Evolutionary conservation across 2,888 invertebrate genomes (phyloP), one percentile per base, ranked within the genome.

Genomic region (Drosophila nr. perissopoda): DNA sequence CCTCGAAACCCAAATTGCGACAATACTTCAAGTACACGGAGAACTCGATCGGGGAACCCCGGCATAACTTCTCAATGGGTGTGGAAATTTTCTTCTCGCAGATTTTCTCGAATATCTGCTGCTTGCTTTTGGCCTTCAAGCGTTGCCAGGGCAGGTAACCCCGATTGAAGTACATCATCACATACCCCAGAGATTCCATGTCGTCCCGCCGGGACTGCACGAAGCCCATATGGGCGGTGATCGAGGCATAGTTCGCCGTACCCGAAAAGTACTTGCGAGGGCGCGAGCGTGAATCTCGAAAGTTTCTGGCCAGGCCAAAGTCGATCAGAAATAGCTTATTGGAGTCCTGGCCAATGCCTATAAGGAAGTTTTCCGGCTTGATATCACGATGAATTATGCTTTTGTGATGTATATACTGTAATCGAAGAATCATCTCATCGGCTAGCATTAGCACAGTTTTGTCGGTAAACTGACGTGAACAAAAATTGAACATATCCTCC

Each of bases 281-380:
- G 10, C 0, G 2, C n/a, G n/a, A n/a, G 4, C n/a, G 0, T n/a
- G 40, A 11, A n/a, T n/a, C 2, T n/a, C 0, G 4, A 11, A n/a
- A 40, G 21, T 4, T 13, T 46, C 18, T 34, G 33, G 33, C 25
- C 25, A 53, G 10, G 1, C 53, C 34, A 34, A 53, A 34, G 21
- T 34, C 53, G 34, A 53, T 18, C 6, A 53, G 18, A 16, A 7
- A 53, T 18, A 53, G 25, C 34, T 1, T 34, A 3, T 34, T 36
- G 34, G 8, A 10, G 10, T 27, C 16, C 18, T 18, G 10, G 5
- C 6, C 34, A 53, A 10, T 25, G 33, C 34, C 34, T 25, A 53
- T 10, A 53, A 53, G 18, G 18, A 49, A 49, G 49, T 49, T 49
- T 10, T 49, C 2, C 5, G 49, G 27, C 18, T 49, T 49, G 16